Percentiles rank a stretch among this genome's conserved stretches.
These are phyloP conservation scores for Sylvicola fuscatus DNA, from an alignment of 2,888 invertebrate genomes.

Conservation along the genomic window DNA sequence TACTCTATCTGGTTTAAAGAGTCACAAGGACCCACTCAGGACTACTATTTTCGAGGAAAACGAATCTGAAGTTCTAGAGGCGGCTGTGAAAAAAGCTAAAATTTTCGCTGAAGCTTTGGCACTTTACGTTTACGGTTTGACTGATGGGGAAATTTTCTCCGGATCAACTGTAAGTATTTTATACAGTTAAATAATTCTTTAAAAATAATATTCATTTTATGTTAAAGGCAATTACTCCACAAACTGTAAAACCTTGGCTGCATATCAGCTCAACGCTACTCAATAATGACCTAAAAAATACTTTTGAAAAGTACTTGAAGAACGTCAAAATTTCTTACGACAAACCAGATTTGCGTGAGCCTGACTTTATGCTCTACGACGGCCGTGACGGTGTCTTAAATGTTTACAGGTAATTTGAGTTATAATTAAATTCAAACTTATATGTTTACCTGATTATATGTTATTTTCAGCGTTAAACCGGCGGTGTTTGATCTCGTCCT, in stretches of 20 bases:
- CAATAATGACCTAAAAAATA: conserved; percentile 47
- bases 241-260: conserved; percentile 54
- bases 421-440: no score
- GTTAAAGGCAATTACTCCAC: conserved; percentile 48
- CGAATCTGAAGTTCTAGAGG: conserved; percentile 7
- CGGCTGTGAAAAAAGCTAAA: conserved; percentile 35
- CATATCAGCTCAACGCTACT: conserved; percentile 45
- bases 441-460: no score
- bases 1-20: conserved; percentile 59
- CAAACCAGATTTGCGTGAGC: conserved; percentile 67
- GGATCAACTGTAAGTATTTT: conserved; percentile 19
- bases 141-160: conserved; percentile 43
- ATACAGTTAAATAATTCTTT: conserved; percentile 3
- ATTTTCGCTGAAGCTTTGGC: conserved; percentile 68
- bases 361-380: conserved; percentile 82
- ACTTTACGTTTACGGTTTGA: conserved; percentile 55
- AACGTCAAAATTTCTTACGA: conserved; percentile 51
- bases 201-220: conserved; percentile 5
- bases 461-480: conserved; percentile 69
- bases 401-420: conserved; percentile 55
- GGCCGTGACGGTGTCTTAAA: conserved; percentile 57
- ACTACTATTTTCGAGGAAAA: conserved; percentile 20
- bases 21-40: conserved; percentile 18
- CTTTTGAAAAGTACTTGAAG: conserved; percentile 51
- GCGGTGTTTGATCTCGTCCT: conserved; percentile 94